A percentile compares a stretch with the other conserved stretches of the same genome.
Evolutionary conservation across 2,113 vertebrate species (phyloP).

Genomic region (Clinocottus analis): DNA sequence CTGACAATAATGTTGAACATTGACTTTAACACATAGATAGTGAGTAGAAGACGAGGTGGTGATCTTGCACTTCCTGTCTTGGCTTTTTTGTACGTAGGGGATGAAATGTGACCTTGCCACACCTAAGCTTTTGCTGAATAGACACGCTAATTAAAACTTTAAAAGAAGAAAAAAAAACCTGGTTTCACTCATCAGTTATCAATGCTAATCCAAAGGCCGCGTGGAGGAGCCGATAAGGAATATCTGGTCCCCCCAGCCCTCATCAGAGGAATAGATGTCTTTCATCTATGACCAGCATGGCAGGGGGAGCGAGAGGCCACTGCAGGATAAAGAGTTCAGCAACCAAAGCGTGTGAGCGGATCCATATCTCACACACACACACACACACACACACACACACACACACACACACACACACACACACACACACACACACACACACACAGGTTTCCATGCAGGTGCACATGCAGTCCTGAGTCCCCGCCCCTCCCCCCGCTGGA

Average conservation of each 20-base stretch:
- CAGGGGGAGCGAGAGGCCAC: conserved; percentile 27
- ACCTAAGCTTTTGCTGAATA: conserved; percentile 17
- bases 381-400: neutral
- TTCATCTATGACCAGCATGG: conserved; percentile 54
- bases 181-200: conserved; percentile 11
- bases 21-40: no score
- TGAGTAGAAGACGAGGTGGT: neutral
- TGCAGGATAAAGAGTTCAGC: conserved; percentile 28
- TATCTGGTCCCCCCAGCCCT: conserved; percentile 21
- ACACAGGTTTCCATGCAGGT: neutral
- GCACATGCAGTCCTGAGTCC: conserved; percentile 1
- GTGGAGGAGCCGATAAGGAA: conserved; percentile 19
- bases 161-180: neutral
- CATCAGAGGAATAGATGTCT: conserved; percentile 46
- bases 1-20: neutral
- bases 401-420: neutral
- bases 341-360: conserved; percentile 4
- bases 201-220: conserved; percentile 42
- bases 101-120: conserved; percentile 14
- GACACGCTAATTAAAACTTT: conserved; percentile 34
- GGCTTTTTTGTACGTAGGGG: neutral
- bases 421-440: neutral
- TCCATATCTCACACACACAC: neutral
- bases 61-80: neutral
- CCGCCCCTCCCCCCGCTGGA: conserved; percentile 13